phyloP scores from a whole-genome alignment of 2,797 vertebrate species.

The Lateolabrax maculatus region DNA sequence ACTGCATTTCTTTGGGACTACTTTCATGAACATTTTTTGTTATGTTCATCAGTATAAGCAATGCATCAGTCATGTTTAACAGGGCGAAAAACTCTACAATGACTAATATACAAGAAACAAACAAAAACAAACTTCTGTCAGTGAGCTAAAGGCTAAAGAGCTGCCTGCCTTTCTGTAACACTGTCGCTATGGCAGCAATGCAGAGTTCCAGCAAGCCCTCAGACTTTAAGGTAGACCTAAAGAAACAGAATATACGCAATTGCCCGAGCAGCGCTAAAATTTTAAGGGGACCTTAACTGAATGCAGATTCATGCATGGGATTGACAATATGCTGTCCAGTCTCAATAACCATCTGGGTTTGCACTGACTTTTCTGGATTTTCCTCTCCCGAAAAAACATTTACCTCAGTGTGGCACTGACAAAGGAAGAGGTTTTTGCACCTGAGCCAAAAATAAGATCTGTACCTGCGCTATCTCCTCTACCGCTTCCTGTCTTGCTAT shows the following conservation, averaged over 20 bases:
- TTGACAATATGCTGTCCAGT: constrained; percentile 54
- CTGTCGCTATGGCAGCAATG: constrained; percentile 74
- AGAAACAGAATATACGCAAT: constrained; percentile 40
- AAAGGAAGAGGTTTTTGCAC: constrained; percentile 50
- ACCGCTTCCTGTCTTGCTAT: constrained; percentile 34
- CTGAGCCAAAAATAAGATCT: constrained; percentile 57
- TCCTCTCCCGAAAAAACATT: constrained; percentile 33
- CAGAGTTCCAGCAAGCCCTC: constrained; percentile 54
- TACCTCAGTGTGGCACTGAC: constrained; percentile 31
- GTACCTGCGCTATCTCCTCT: constrained; percentile 31
- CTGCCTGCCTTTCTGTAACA: constrained; percentile 45
- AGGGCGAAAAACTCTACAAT: background rate
- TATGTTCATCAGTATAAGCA: background rate
- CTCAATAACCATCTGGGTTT: constrained; percentile 57
- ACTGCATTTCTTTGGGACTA: background rate
- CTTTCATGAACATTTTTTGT: background rate
- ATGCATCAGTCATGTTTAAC: background rate
- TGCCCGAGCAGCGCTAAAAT: constrained; percentile 12
- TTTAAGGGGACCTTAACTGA: constrained; percentile 58
- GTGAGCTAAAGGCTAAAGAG: constrained; percentile 52
- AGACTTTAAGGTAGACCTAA: constrained; percentile 64
- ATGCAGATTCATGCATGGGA: constrained; percentile 59
- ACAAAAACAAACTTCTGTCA: constrained; percentile 42
- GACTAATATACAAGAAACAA: constrained; percentile 13
- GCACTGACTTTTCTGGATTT: constrained; percentile 44